Evolutionary conservation across 2,888 invertebrate genomes (phyloP).

Genomic region (Nyleta sp.): DNA sequence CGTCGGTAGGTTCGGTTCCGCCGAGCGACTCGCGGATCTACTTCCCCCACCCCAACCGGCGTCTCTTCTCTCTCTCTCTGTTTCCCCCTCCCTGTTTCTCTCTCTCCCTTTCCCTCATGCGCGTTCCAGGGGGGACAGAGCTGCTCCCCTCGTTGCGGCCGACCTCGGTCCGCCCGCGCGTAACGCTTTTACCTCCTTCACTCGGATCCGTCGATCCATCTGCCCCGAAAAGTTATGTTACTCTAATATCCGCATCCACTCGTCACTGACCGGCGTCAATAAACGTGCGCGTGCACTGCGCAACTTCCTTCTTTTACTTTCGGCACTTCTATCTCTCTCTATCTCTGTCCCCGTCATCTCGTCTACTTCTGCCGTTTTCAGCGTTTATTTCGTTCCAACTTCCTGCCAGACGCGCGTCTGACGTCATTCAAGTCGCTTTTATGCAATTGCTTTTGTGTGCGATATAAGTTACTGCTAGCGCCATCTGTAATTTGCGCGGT

Average conservation of each 20-base stretch:
- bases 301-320: slow-evolving; percentile 43
- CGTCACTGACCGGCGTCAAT: slow-evolving; percentile 65
- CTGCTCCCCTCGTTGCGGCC: slow-evolving; percentile 41
- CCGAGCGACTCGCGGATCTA: slow-evolving; percentile 53
- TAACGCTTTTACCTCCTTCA: slow-evolving; percentile 64
- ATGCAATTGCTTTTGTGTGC: too few species aligned
- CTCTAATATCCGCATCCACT: slow-evolving; percentile 64
- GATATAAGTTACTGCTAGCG: too few species aligned
- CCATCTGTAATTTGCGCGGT: too few species aligned
- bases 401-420: too few species aligned
- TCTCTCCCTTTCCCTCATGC: slow-evolving; percentile 22
- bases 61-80: slow-evolving; percentile 2
- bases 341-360: neutral
- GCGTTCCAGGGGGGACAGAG: slow-evolving; percentile 2
- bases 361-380: too few species aligned
- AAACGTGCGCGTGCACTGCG: slow-evolving; percentile 49
- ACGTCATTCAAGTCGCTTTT: too few species aligned
- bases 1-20: slow-evolving; percentile 46
- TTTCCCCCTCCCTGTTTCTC: neutral
- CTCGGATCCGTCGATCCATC: slow-evolving; percentile 49
- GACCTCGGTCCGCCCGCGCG: slow-evolving; percentile 60
- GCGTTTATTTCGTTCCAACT: too few species aligned
- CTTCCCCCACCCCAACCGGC: slow-evolving; percentile 39
- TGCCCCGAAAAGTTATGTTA: slow-evolving; percentile 60
- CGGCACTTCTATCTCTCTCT: too few species aligned